Evolutionary conservation across 2,113 vertebrate species (phyloP).

Genomic region (Sorex fumeus): DNA sequence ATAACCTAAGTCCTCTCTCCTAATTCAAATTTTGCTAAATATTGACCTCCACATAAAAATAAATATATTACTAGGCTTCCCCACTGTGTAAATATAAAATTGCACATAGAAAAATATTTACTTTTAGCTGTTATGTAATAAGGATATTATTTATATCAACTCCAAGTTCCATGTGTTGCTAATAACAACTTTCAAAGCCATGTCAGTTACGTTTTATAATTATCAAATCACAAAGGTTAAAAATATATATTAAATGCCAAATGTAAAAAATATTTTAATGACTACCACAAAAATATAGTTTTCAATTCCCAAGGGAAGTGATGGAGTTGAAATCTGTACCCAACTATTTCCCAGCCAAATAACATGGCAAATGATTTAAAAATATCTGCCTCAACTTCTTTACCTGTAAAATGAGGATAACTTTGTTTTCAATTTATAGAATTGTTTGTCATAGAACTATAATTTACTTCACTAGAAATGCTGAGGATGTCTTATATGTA

Average conservation of each 20-base stretch:
- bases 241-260: background rate
- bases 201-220: background rate
- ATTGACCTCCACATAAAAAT: background rate
- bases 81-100: background rate
- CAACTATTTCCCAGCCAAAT: background rate
- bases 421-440: background rate
- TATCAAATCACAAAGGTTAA: background rate
- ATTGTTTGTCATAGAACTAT: conserved; percentile 6
- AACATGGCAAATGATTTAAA: background rate
- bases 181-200: background rate
- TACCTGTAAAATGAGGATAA: conserved; percentile 22
- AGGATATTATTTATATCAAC: background rate
- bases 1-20: background rate
- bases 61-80: conserved; percentile 19
- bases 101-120: background rate
- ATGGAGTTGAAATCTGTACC: background rate
- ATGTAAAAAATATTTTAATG: background rate
- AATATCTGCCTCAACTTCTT: background rate
- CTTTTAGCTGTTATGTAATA: background rate
- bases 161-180: background rate
- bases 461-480: conserved; percentile 13
- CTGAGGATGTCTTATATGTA: background rate
- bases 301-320: background rate
- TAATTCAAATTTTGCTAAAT: background rate
- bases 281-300: background rate